Conservation (phyloP, 1,140 invertebrate species). For the Mycetomoellerius zeteki region DNA sequence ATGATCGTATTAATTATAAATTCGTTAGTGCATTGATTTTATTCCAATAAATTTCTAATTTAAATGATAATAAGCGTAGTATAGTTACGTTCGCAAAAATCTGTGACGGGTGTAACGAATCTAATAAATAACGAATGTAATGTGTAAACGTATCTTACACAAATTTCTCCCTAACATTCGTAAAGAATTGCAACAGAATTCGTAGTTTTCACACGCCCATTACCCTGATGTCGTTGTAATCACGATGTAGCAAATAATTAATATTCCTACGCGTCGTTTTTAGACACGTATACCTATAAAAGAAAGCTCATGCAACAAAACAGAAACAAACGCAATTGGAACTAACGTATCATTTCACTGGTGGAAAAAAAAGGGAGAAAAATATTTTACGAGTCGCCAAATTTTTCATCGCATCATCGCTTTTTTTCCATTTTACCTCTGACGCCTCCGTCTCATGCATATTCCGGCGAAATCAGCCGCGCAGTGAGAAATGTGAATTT, state of each 20-base stretch:
- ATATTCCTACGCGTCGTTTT: not conserved
- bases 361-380: constrained; percentile 3
- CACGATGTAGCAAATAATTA: constrained; percentile 29
- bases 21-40: constrained; percentile 11
- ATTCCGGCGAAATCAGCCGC: constrained; percentile 60
- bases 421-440: constrained; percentile 53
- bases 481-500: constrained; percentile 55
- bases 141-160: not conserved
- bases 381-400: constrained; percentile 60
- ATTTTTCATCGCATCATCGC: constrained; percentile 61
- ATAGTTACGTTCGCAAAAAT: not conserved
- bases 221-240: not conserved
- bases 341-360: constrained; percentile 42
- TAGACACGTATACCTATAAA: not conserved
- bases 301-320: not conserved
- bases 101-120: too few species aligned
- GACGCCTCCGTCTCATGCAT: constrained; percentile 62
- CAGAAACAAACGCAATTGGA: constrained; percentile 24
- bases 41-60: not conserved
- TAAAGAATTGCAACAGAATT: not conserved
- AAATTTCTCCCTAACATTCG: not conserved
- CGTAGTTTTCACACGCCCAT: not conserved
- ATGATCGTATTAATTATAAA: constrained; percentile 3
- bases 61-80: not conserved
- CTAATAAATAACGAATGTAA: not conserved